Percentiles rank a stretch among this genome's conserved stretches.
These are phyloP conservation scores for Piprites chloris DNA, from an alignment of 2,113 vertebrate species.

Conservation along the genomic window DNA sequence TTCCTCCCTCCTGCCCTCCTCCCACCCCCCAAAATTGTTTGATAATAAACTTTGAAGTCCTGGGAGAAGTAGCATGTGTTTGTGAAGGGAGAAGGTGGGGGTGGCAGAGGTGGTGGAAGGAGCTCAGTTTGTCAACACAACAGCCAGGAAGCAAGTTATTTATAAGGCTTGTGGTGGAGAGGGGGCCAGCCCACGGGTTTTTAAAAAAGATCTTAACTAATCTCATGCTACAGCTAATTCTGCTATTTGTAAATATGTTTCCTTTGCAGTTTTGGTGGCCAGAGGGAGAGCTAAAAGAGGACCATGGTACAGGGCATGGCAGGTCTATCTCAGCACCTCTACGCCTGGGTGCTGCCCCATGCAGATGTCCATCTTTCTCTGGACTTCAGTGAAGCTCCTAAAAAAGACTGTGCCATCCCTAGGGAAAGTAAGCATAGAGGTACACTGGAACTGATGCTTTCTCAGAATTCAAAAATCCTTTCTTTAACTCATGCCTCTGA, in stretches of 20 bases:
- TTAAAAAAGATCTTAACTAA: not conserved
- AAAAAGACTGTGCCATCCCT: not conserved
- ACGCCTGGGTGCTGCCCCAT: rapidly evolving
- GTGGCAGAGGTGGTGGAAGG: constrained; percentile 39
- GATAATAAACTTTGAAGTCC: not conserved
- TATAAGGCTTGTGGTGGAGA: constrained; percentile 18
- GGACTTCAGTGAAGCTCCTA: not conserved
- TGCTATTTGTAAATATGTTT: not conserved
- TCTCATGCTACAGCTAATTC: not conserved
- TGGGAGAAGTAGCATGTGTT: not conserved
- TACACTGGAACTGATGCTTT: rapidly evolving
- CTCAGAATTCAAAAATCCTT: not conserved
- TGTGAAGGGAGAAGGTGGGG: constrained; percentile 28
- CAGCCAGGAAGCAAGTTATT: constrained; percentile 51
- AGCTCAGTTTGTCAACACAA: constrained; percentile 55
- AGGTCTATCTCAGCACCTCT: rapidly evolving
- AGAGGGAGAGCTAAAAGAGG: not conserved
- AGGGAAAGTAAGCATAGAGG: not conserved
- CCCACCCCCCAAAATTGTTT: not conserved
- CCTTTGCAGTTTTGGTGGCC: not conserved
- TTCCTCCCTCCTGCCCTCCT: not conserved
- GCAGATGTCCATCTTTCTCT: not conserved
- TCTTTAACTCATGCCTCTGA: not conserved
- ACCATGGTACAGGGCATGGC: not conserved
- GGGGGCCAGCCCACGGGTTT: constrained; percentile 21